Base-by-base conservation (phyloP, 2,797 vertebrate genomes). In the Pangasius mekongensis region DNA sequence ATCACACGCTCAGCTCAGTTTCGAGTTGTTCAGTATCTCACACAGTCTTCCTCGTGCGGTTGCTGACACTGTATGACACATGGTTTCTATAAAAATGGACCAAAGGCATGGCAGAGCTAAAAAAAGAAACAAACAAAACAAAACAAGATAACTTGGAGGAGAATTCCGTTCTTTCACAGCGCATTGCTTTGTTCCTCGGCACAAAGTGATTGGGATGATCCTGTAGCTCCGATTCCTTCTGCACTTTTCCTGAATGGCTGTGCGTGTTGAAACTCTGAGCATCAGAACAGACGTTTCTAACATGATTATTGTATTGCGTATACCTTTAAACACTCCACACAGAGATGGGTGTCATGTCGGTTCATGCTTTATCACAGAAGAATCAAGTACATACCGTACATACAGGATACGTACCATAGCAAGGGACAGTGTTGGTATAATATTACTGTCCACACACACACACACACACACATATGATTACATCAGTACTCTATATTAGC, bases 401-500 rank as follows among this genome's bases (percentile, higher is more conserved):
- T n/a, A 78, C 39, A 74, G 39, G 18, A 73, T 43, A 11, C 36
- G 66, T 36, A 8, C 4, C 24, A 22, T 10, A 73, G 36, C 69
- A 73, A 43, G 69, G 36, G 22, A 24, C 11, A 11, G 39, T 47
- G 10, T 47, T 74, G 22, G 71, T 27, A 6, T 47, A 76, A 49
- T 82, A 39, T 82, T 60, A 82, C 22, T 60, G 30, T 39, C 9
- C 36, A 74, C 24, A 49, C 74, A 52, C 39, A 74, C 71, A 64
- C 60, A 56, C 85, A 81, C 22, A 43, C 77, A 78, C 86, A 56
- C 86, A 82, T 27, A 87, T 11, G 27, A 83, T 83, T 87, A 82
- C 86, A 60, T 83, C 86, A 87, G 47, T 83, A 16, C 67, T 83
- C 33, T 60, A 60, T 87, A 87, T 87, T 87, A 87, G 78, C 86